Evolutionary conservation across 2,888 invertebrate genomes (phyloP).

Genomic region (Pedicia rivosa): DNA sequence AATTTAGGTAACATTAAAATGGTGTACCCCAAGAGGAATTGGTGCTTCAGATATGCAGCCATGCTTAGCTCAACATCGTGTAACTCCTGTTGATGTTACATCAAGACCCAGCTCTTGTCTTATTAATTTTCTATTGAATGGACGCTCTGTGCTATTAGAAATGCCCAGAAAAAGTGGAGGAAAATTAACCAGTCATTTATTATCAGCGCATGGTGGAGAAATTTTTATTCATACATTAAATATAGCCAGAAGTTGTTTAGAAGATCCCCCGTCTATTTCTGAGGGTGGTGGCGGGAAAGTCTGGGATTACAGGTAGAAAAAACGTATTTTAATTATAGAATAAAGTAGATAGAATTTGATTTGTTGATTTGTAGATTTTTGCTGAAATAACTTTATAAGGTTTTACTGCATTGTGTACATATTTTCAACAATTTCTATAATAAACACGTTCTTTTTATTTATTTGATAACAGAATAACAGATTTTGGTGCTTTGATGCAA

Average conservation of each 20-base stretch:
- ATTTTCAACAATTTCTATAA: not conserved
- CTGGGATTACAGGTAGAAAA: slow-evolving; percentile 54
- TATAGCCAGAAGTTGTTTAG: slow-evolving; percentile 69
- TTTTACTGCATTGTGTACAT: no score
- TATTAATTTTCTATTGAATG: slow-evolving; percentile 92
- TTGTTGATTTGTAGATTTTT: no score
- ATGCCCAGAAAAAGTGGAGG: slow-evolving; percentile 72
- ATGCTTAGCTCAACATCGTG: slow-evolving; percentile 71
- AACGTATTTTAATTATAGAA: no score
- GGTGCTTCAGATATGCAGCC: slow-evolving; percentile 66
- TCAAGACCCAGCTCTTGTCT: slow-evolving; percentile 93
- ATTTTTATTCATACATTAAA: slow-evolving; percentile 88
- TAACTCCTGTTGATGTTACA: slow-evolving; percentile 93
- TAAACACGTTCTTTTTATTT: slow-evolving; percentile 8
- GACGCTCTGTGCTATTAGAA: slow-evolving; percentile 82
- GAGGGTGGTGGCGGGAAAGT: slow-evolving; percentile 91
- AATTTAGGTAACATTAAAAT: slow-evolving; percentile 65
- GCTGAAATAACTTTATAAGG: no score
- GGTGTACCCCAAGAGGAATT: slow-evolving; percentile 91
- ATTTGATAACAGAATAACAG: slow-evolving; percentile 42
- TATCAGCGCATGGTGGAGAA: slow-evolving; percentile 90
- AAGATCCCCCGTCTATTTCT: slow-evolving; percentile 89
- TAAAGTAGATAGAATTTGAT: no score
- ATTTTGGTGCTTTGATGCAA: slow-evolving; percentile 80
- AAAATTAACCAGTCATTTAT: slow-evolving; percentile 79